A percentile compares a stretch with the other conserved stretches of the same genome.
phyloP scores from a whole-genome alignment of 2,797 vertebrate genomes.

The Oreochromis mossambicus region DNA sequence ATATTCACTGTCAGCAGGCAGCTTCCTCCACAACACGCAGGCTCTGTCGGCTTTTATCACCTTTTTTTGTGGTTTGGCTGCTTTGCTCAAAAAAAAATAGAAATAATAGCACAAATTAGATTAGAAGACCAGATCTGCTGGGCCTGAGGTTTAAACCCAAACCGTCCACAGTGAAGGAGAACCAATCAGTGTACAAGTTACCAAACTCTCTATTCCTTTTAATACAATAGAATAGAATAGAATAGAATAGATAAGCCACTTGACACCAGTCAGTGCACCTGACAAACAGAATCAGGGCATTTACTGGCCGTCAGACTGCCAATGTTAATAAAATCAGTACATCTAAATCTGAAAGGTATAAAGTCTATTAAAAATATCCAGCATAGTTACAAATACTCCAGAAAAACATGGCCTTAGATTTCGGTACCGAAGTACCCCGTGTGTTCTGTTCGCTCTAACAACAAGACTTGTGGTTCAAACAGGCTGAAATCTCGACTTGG shows the following conservation, averaged over 20 bases:
- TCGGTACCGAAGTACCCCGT: neutral
- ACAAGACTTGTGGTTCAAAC: neutral
- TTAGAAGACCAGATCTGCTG: neutral
- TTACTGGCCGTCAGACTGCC: neutral
- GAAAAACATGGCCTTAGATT: neutral
- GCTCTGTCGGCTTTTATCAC: neutral
- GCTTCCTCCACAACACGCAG: neutral
- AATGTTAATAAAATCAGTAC: neutral
- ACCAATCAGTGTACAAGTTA: neutral
- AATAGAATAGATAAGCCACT: neutral
- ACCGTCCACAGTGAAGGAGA: neutral
- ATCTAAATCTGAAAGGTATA: neutral
- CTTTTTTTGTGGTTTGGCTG: neutral
- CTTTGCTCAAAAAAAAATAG: neutral
- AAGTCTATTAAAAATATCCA: neutral
- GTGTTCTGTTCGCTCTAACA: neutral
- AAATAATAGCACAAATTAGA: fast-evolving
- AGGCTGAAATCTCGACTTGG: neutral
- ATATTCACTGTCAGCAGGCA: neutral
- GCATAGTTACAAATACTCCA: neutral
- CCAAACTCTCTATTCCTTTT: neutral
- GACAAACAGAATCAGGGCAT: neutral
- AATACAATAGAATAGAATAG: neutral
- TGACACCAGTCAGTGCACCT: neutral
- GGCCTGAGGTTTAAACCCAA: neutral